Evolutionary conservation across 2,797 vertebrate species (phyloP).

Genomic region (Macrochelys suwanniensis): DNA sequence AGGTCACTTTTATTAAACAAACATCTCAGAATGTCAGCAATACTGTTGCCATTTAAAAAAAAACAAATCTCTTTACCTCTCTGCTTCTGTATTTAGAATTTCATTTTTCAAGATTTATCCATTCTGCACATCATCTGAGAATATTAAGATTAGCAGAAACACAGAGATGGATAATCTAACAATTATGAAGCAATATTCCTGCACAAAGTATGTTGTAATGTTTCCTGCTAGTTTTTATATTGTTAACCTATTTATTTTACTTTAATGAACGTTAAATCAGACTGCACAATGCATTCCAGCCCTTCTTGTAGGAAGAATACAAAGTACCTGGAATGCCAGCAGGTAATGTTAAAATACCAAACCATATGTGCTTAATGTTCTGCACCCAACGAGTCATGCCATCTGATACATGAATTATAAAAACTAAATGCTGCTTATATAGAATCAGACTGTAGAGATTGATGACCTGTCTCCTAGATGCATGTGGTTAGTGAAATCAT

Average conservation of each 20-base stretch:
- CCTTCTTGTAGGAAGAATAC: neutral
- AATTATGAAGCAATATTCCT: neutral
- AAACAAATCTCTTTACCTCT: neutral
- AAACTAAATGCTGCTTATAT: neutral
- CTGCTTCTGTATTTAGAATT: neutral
- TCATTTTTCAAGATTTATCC: neutral
- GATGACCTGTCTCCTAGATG: neutral
- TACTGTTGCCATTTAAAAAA: neutral
- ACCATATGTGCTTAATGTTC: neutral
- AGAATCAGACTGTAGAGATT: neutral
- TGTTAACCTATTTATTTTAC: neutral
- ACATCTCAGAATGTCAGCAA: neutral
- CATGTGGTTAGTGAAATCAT: neutral
- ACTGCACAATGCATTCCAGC: neutral
- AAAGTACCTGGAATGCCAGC: neutral
- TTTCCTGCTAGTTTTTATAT: neutral
- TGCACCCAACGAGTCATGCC: neutral
- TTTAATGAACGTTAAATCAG: neutral
- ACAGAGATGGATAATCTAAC: neutral
- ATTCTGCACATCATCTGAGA: neutral
- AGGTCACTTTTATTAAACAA: neutral
- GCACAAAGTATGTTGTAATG: neutral
- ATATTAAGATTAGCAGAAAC: neutral
- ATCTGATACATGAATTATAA: neutral
- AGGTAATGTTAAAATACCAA: rapidly evolving